Base-by-base conservation (phyloP, 2,797 vertebrate genomes). In the Botia kubotai region DNA sequence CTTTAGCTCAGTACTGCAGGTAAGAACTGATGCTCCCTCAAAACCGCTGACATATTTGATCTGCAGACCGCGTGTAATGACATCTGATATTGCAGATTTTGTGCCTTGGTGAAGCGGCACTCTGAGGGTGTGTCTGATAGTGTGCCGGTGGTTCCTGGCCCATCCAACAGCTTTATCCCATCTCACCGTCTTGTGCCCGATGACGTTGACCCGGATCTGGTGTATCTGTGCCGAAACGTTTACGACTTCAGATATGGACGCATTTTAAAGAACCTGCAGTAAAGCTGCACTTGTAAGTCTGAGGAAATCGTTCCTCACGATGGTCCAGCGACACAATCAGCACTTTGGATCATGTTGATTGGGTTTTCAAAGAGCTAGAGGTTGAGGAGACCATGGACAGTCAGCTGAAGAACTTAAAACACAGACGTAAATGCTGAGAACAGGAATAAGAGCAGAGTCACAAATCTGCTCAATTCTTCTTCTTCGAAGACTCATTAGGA, bases 1-100 rank as follows among this genome's bases (percentile, higher is more conserved):
- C 98, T 86, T 94, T 99, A 89, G 96, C 98, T 77, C 97, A 99
- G 95, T 99, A 99, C 95, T 99, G 98, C 95, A 97, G 98, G 98
- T 98, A 87, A 92, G 96, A 62, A 11, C 43, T 46, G 43, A 11
- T 11, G 43, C 10, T 46, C 10, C 43, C 10, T 46, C 43, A 46
- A 2, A 46, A 46, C 36, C 6, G 16, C 6, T 19, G 52, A 29
- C 19, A 39, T 6, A 8, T 39, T 39, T 39, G 36, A 39, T 4
- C 16, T 11, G 48, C 36, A 26, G 7, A 48, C 10, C 10, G 11
- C 16, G 5, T 16, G 43, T 26, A 5, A 6, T n/a, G 48, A 7
- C 23, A 2, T 62, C 7, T 13, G 19, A 26, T 36, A 4, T 76
- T 87, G 46, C 88, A 99, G 98, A 96, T 99, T 96, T 96, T 98